These are phyloP conservation scores for Dendrolimus houi DNA, from an alignment of 2,888 invertebrate genomes.

Conservation along the genomic window DNA sequence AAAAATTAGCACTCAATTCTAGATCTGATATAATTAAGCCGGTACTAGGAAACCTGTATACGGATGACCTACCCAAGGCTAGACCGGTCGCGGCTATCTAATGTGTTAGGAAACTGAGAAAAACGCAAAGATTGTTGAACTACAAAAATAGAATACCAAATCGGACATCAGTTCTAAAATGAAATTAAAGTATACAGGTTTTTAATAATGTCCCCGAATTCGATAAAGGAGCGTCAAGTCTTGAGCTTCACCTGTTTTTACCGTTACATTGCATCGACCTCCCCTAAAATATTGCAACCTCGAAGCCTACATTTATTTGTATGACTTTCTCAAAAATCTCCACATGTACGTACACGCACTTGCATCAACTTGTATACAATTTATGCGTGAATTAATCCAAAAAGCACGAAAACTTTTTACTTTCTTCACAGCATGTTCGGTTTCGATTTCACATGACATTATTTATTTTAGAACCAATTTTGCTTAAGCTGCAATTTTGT, in stretches of 20 bases:
- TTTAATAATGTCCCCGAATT: constrained; percentile 14
- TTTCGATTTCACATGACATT: constrained; percentile 16
- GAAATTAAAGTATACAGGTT: constrained; percentile 22
- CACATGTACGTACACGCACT: constrained; percentile 14
- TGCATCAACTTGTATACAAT: constrained; percentile 2
- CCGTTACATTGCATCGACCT: constrained; percentile 46
- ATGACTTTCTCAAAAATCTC: constrained; percentile 46
- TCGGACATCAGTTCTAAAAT: constrained; percentile 10
- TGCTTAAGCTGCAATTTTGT: not conserved
- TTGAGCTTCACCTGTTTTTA: constrained; percentile 36
- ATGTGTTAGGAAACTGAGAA: constrained; percentile 3
- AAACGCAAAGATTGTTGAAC: constrained; percentile 13
- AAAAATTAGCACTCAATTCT: not conserved
- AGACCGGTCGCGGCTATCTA: constrained; percentile 4
- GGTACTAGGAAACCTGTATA: constrained; percentile 8
- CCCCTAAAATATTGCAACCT: constrained; percentile 63
- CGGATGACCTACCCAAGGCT: constrained; percentile 3
- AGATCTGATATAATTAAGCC: constrained; percentile 5
- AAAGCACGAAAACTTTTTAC: not conserved
- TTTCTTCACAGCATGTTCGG: constrained; percentile 6
- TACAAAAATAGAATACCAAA: constrained; percentile 31
- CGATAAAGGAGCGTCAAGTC: constrained; percentile 14
- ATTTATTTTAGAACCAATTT: not conserved
- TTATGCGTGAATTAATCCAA: not conserved
- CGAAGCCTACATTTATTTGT: constrained; percentile 52